A percentile compares a stretch with the other conserved stretches of the same genome.
phyloP scores from a whole-genome alignment of 2,113 vertebrate species.

The Otus sunia region DNA sequence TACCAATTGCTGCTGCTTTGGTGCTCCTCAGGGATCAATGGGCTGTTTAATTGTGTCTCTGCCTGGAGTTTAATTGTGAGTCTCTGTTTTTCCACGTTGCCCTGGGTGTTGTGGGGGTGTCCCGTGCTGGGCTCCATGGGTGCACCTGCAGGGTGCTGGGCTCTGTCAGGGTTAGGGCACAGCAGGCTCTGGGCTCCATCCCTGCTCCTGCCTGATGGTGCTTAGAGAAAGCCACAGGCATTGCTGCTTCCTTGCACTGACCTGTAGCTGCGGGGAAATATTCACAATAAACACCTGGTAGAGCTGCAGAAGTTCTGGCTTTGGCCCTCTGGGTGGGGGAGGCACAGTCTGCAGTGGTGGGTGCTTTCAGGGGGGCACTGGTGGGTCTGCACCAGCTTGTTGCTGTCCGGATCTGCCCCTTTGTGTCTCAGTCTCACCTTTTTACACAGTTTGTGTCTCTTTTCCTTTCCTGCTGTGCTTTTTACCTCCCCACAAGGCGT shows the following conservation, averaged over 20 bases:
- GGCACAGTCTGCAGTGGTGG: rapidly evolving
- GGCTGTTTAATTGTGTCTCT: not conserved
- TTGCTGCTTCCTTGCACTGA: rapidly evolving
- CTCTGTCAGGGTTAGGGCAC: not conserved
- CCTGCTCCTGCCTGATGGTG: rapidly evolving
- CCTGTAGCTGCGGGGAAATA: not conserved
- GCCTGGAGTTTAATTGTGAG: not conserved
- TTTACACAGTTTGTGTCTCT: not conserved
- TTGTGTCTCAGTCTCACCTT: not conserved
- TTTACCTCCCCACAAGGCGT: not conserved
- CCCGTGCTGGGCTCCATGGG: rapidly evolving
- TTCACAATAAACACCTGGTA: not conserved
- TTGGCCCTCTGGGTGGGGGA: not conserved
- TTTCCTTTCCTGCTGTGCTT: not conserved
- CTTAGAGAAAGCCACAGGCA: not conserved
- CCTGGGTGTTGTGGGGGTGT: rapidly evolving
- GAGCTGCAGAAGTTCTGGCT: not conserved
- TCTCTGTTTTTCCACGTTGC: not conserved
- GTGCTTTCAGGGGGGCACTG: not conserved
- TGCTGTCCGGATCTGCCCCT: rapidly evolving
- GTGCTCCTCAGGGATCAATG: rapidly evolving
- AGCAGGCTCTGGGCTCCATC: not conserved
- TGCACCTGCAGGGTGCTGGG: not conserved
- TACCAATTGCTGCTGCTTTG: not conserved
- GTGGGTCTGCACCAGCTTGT: not conserved